Conservation (phyloP, 2,888 invertebrate genomes). For the Ditula angustiorana region DNA sequence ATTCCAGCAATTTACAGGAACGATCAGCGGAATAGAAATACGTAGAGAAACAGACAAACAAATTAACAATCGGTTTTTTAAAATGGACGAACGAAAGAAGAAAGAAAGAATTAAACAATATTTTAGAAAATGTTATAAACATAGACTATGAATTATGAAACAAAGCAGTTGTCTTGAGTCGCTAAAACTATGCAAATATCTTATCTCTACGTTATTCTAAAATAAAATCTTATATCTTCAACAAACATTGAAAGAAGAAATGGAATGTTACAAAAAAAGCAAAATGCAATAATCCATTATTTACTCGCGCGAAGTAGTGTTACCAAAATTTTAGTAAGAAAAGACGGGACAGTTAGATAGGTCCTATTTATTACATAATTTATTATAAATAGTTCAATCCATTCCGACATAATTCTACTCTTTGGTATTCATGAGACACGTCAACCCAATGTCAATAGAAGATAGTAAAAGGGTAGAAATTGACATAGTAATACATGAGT, state of each 20-base stretch:
- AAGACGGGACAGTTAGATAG: slow-evolving; percentile 67
- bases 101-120: slow-evolving; percentile 24
- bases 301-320: slow-evolving; percentile 63
- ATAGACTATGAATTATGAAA: slow-evolving; percentile 4
- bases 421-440: slow-evolving; percentile 62
- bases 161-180: slow-evolving; percentile 28
- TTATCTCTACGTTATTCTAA: slow-evolving; percentile 68
- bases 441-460: slow-evolving; percentile 58
- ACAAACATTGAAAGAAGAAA: slow-evolving; percentile 61
- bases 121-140: slow-evolving; percentile 18
- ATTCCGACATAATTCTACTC: slow-evolving; percentile 54
- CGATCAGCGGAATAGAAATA: slow-evolving; percentile 50
- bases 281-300: slow-evolving; percentile 37
- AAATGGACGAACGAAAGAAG: slow-evolving; percentile 20
- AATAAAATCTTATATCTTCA: slow-evolving; percentile 68
- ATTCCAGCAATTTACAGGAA: slow-evolving; percentile 69
- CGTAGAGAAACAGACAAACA: slow-evolving; percentile 23
- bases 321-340: slow-evolving; percentile 66
- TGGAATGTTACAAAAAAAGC: slow-evolving; percentile 64
- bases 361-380: slow-evolving; percentile 50
- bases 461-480: slow-evolving; percentile 47
- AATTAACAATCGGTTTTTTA: slow-evolving; percentile 18
- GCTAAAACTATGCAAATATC: slow-evolving; percentile 52
- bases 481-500: slow-evolving; percentile 52
- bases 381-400: slow-evolving; percentile 53